Conservation (phyloP, 1,140 invertebrate genomes). For the Drosophila malerkotliana region DNA sequence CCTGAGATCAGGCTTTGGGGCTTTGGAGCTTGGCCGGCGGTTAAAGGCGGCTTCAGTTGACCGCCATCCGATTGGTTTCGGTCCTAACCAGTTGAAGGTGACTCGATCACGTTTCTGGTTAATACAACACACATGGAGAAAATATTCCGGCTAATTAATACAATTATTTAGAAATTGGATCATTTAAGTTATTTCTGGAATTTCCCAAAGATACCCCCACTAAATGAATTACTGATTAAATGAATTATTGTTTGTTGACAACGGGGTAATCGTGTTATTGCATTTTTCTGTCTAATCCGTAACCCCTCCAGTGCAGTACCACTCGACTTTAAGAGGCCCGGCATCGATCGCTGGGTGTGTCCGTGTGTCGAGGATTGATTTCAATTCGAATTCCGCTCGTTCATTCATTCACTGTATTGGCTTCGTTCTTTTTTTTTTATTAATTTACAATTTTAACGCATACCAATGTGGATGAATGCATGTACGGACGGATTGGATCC, state of each 20-base stretch:
- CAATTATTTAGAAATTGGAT: too few relatives aligned
- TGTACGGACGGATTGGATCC: conserved; percentile 30
- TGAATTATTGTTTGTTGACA: background rate
- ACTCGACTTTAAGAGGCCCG: conserved; percentile 42
- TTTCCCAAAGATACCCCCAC: background rate
- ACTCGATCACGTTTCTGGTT: conserved; percentile 2
- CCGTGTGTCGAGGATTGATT: conserved; percentile 67
- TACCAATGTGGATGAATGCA: conserved; percentile 5
- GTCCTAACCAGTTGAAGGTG: conserved; percentile 58
- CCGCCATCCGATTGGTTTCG: conserved; percentile 56
- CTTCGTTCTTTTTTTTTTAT: conserved; percentile 67
- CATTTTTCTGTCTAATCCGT: conserved; percentile 16
- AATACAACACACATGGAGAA: conserved; percentile 4
- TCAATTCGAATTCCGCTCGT: conserved; percentile 73
- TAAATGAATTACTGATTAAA: background rate
- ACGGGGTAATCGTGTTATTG: background rate
- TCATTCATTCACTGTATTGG: conserved; percentile 69
- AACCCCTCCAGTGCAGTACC: conserved; percentile 43
- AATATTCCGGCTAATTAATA: background rate
- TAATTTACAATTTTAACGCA: conserved; percentile 78
- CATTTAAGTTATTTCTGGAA: too few relatives aligned
- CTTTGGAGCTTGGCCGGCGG: conserved; percentile 11
- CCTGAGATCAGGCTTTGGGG: background rate
- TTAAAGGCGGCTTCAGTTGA: conserved; percentile 31
- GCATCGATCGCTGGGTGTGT: conserved; percentile 25